Conservation (phyloP, 2,888 invertebrate species). For the Uloborus plumipes region DNA sequence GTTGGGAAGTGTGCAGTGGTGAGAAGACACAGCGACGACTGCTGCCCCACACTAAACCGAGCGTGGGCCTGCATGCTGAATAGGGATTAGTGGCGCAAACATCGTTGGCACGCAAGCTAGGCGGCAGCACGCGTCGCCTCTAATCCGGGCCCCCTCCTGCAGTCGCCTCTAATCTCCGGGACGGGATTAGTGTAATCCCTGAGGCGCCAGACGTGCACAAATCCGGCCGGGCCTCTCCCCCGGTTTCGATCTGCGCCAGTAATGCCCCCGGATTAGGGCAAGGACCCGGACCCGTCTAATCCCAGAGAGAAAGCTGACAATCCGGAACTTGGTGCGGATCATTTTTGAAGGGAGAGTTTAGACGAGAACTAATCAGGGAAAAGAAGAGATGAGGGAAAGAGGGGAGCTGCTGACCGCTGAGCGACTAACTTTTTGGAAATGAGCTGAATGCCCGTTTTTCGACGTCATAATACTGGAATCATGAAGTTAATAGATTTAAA, state of each 20-base stretch:
- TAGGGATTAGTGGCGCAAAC: slow-evolving; percentile 59
- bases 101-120: slow-evolving; percentile 57
- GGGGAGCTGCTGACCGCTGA: too few species aligned
- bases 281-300: not conserved
- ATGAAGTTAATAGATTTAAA: too few species aligned
- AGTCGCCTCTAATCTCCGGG: slow-evolving; percentile 55
- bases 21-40: not conserved
- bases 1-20: slow-evolving; percentile 10
- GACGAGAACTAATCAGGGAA: too few species aligned
- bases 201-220: slow-evolving; percentile 62
- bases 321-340: too few species aligned
- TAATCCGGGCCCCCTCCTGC: slow-evolving; percentile 33
- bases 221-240: slow-evolving; percentile 24
- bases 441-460: too few species aligned
- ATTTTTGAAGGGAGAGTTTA: too few species aligned
- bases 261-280: slow-evolving; percentile 42
- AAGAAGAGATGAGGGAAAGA: too few species aligned
- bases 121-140: slow-evolving; percentile 47
- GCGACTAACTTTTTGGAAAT: too few species aligned
- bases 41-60: slow-evolving; percentile 26
- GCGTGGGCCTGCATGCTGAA: slow-evolving; percentile 61
- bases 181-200: slow-evolving; percentile 62
- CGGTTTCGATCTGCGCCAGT: slow-evolving; percentile 31
- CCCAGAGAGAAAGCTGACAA: slow-evolving; percentile 6
- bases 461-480: too few species aligned